phyloP scores from a whole-genome alignment of 2,797 vertebrate species.

The Sphenopsis melanotis region DNA sequence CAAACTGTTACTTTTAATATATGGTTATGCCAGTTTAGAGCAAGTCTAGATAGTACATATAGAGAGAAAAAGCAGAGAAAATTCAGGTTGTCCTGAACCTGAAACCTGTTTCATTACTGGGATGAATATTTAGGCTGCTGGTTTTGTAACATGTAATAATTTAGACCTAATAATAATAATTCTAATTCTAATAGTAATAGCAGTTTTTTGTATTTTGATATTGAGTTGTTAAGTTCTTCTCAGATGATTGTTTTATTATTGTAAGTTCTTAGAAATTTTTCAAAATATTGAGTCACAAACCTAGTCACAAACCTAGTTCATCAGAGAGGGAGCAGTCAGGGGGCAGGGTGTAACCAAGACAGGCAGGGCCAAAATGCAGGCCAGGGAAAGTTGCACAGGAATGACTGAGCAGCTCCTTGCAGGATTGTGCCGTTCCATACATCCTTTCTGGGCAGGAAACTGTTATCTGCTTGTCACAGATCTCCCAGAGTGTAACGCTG shows the following conservation, averaged over 20 bases:
- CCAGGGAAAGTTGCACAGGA: neutral
- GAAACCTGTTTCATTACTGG: neutral
- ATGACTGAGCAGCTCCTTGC: neutral
- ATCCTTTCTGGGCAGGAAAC: neutral
- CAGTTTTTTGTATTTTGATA: neutral
- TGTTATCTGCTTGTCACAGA: neutral
- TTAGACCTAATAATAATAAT: neutral
- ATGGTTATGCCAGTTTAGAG: neutral
- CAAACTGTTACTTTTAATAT: neutral
- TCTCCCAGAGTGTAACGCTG: neutral
- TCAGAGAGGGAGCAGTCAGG: neutral
- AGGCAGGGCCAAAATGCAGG: neutral
- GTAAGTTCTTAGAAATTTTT: neutral
- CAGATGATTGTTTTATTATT: neutral
- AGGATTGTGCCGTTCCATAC: neutral
- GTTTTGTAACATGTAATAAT: neutral
- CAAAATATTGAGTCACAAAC: neutral
- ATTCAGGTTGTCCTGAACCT: neutral
- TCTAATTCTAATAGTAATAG: neutral
- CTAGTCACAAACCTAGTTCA: neutral
- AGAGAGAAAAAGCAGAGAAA: neutral
- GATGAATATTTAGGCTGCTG: neutral
- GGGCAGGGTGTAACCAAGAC: neutral
- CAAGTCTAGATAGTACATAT: neutral
- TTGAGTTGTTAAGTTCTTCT: neutral